Evolutionary conservation across 2,888 invertebrate species (phyloP).

Genomic region (Chrysolina oricalcia): DNA sequence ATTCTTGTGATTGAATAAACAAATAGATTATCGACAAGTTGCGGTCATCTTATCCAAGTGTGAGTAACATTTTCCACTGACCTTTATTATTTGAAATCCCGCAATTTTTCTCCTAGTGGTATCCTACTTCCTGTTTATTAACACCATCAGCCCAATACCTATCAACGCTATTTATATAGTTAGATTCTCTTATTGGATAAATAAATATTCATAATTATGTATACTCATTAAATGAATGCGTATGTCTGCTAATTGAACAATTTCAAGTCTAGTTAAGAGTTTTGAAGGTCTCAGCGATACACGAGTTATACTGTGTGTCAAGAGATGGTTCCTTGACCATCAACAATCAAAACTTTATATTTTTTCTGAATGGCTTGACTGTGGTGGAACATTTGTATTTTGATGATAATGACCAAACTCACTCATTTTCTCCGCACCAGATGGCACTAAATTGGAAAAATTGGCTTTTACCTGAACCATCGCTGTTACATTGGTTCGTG

Average conservation of each 20-base stretch:
- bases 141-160: background rate
- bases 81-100: background rate
- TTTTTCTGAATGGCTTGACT: no score
- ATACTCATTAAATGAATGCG: background rate
- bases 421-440: no score
- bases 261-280: background rate
- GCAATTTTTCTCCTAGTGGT: background rate
- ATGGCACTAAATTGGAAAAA: no score
- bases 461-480: no score
- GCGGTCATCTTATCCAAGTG: no score
- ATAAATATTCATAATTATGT: background rate
- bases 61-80: no score
- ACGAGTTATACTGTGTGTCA: no score
- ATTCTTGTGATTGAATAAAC: no score
- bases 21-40: no score
- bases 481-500: no score
- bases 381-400: no score
- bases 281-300: background rate
- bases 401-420: no score
- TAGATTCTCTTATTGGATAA: background rate
- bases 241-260: background rate
- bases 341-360: background rate
- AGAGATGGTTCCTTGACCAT: background rate
- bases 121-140: conserved; percentile 2
- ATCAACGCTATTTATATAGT: background rate